Evolutionary conservation across 2,113 vertebrate species (phyloP), one percentile per base, ranked within the genome.

Genomic region (Onychostoma macrolepis): DNA sequence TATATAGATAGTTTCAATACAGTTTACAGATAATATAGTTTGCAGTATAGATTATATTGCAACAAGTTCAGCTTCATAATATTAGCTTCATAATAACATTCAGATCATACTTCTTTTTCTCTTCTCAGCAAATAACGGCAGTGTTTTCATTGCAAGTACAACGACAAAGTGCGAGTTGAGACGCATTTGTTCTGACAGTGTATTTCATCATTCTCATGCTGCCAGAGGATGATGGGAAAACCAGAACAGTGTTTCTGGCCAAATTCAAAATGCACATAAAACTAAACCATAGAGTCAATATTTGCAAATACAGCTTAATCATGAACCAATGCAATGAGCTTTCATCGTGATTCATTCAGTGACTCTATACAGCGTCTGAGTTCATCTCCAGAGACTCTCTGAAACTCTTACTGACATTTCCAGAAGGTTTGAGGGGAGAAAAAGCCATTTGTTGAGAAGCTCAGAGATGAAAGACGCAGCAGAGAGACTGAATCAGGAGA

Each of bases 381-480:
- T 21, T 78, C 75, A 45, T 15, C 74, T 48, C 26, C 15, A 3
- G 13, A 75, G 4, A 15, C 38, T 76, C n/a, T 2, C 45, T 53
- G 2, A 78, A 53, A 53, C 28, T 15, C 41, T 6, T 45, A 28
- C 41, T 7, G 21, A 36, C 76, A 78, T 78, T 78, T 78, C 19
- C 80, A 89, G 85, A 88, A 80, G 69, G 36, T 72, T 28, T 30
- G 61, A 36, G 48, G 79, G 81, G 53, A 87, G 26, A 89, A 33
- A 48, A 21, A 72, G 63, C 50, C 71, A 89, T 71, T 82, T 58
- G 38, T 43, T 28, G 19, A 56, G 53, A 56, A 24, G 24, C 53
- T 56, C 56, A 3, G 21, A 58, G 53, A 48, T 74, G 36, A 72
- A 13, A 58, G 28, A 41, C 26, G 21, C 30, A 53, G 24, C 41